A percentile compares a stretch with the other conserved stretches of the same genome.
Evolutionary conservation across 2,797 vertebrate genomes (phyloP).

Genomic region (Xenops minutus): DNA sequence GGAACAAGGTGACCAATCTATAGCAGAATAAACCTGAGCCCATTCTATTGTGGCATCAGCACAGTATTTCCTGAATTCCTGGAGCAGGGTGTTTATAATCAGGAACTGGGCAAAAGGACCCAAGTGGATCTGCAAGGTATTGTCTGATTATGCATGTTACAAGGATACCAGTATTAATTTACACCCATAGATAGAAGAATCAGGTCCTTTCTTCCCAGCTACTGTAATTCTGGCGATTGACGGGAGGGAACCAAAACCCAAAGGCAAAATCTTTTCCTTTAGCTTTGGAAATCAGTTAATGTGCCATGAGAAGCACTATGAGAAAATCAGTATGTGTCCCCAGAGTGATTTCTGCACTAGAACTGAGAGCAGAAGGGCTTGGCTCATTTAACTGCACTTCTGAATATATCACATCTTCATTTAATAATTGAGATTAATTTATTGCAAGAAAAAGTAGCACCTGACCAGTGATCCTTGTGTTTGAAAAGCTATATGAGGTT

Average conservation of each 20-base stretch:
- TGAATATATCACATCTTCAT: not conserved
- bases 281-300: not conserved
- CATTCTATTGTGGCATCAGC: not conserved
- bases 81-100: not conserved
- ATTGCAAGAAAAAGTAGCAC: not conserved
- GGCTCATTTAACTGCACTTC: not conserved
- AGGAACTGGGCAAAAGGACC: not conserved
- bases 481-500: not conserved
- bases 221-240: not conserved
- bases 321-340: not conserved
- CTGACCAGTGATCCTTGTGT: not conserved
- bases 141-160: accelerated
- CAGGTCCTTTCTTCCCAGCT: not conserved
- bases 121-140: not conserved
- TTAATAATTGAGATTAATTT: slow-evolving; percentile 16
- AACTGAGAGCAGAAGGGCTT: not conserved
- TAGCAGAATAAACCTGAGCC: not conserved
- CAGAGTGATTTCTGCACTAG: not conserved
- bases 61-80: not conserved
- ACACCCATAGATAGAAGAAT: not conserved
- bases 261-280: not conserved
- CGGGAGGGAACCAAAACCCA: not conserved
- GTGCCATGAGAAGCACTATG: not conserved
- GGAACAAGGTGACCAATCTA: not conserved
- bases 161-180: not conserved